Percentiles rank a stretch among this genome's conserved stretches.
phyloP scores from a whole-genome alignment of 2,113 vertebrate genomes.

The Gymnarchus niloticus region DNA sequence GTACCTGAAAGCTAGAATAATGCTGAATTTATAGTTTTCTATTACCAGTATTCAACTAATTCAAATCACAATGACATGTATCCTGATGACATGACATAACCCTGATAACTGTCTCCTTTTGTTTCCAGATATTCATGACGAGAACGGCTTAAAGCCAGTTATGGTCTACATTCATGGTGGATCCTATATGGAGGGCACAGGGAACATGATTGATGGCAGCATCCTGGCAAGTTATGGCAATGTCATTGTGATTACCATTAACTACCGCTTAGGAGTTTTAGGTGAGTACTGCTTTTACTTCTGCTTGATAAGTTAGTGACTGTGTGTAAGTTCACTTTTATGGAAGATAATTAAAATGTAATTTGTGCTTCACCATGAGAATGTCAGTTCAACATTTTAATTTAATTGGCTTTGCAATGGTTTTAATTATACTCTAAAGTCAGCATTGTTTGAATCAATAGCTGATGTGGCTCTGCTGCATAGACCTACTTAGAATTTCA shows the following conservation, averaged over 20 bases:
- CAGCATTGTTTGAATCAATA: not conserved
- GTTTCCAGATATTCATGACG: conserved; percentile 70
- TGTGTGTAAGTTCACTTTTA: not conserved
- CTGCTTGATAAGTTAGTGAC: not conserved
- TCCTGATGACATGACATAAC: not conserved
- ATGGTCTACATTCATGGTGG: conserved; percentile 79
- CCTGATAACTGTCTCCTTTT: conserved; percentile 26
- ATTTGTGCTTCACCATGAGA: not conserved
- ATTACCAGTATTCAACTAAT: not conserved
- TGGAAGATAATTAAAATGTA: not conserved
- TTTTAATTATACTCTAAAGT: not conserved
- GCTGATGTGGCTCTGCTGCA: not conserved
- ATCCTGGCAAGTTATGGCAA: conserved; percentile 74
- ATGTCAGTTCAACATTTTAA: not conserved
- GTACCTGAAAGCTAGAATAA: not conserved
- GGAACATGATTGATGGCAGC: conserved; percentile 76
- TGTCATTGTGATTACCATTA: conserved; percentile 72
- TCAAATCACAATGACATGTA: conserved; percentile 17
- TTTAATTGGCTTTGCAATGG: conserved; percentile 7
- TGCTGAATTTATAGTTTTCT: not conserved
- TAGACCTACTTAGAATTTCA: not conserved
- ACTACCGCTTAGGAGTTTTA: conserved; percentile 72
- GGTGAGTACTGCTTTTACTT: conserved; percentile 57
- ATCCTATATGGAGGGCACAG: conserved; percentile 76
- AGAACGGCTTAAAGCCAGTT: conserved; percentile 68